Conservation (phyloP, 2,113 vertebrate genomes). For the Nanorana parkeri region DNA sequence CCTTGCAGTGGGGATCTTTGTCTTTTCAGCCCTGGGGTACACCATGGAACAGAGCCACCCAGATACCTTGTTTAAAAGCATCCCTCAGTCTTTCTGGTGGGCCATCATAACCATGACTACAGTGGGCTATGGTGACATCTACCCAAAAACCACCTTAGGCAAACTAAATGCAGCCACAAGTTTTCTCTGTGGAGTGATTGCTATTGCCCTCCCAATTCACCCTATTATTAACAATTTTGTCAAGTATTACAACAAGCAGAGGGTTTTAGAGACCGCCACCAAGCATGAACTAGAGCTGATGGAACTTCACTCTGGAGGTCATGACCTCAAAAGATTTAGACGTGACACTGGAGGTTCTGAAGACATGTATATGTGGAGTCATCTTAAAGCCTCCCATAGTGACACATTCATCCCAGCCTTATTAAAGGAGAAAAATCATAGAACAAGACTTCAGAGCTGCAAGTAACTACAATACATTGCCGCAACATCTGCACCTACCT, state of each 20-base stretch:
- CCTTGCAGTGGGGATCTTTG: slow-evolving; percentile 94
- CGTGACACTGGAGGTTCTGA: slow-evolving; percentile 55
- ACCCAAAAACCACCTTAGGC: slow-evolving; percentile 95
- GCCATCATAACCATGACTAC: slow-evolving; percentile 99
- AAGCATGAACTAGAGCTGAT: slow-evolving; percentile 94
- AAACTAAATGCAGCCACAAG: slow-evolving; percentile 95
- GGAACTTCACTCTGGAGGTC: slow-evolving; percentile 82
- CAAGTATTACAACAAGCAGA: slow-evolving; percentile 94
- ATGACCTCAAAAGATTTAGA: slow-evolving; percentile 63
- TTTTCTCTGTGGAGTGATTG: slow-evolving; percentile 95
- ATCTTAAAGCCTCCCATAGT: slow-evolving; percentile 79
- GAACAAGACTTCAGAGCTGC: slow-evolving; percentile 79
- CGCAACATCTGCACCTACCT: not conserved
- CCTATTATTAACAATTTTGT: slow-evolving; percentile 99
- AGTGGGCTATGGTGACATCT: slow-evolving; percentile 95
- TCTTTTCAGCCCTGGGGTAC: slow-evolving; percentile 94
- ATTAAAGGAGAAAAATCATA: slow-evolving; percentile 77
- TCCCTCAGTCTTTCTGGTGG: slow-evolving; percentile 98
- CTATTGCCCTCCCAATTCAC: slow-evolving; percentile 94
- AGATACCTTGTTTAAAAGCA: slow-evolving; percentile 96
- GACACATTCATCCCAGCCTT: slow-evolving; percentile 84
- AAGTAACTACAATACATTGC: slow-evolving; percentile 59
- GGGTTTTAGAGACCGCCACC: slow-evolving; percentile 91
- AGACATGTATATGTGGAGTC: slow-evolving; percentile 62
- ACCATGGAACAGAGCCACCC: slow-evolving; percentile 97